Percentiles rank a stretch among this genome's conserved stretches.
Evolutionary conservation across 2,888 invertebrate genomes (phyloP).

Genomic region (Gastrophysa polygoni): DNA sequence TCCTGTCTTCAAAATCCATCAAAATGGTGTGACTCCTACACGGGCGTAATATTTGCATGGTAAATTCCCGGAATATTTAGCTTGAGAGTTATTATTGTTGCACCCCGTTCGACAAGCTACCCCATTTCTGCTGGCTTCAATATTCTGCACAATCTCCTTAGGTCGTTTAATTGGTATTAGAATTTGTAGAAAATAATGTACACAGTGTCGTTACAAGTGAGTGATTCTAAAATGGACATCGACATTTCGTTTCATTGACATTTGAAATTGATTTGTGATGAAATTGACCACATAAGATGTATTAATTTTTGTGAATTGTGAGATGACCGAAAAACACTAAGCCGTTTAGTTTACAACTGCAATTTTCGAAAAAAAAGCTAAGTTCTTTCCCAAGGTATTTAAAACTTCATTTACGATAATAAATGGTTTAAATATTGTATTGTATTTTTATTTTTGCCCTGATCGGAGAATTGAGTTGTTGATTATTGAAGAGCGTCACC

Average conservation of each 20-base stretch:
- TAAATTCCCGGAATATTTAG: neutral
- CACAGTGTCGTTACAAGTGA: slow-evolving; percentile 26
- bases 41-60: too few species aligned
- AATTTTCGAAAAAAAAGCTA: slow-evolving; percentile 34
- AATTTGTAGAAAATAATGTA: slow-evolving; percentile 34
- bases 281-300: slow-evolving; percentile 14
- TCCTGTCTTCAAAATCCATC: too few species aligned
- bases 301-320: slow-evolving; percentile 23
- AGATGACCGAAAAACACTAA: slow-evolving; percentile 24
- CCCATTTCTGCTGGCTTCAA: slow-evolving; percentile 18
- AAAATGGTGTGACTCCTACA: too few species aligned
- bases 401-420: slow-evolving; percentile 50
- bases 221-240: slow-evolving; percentile 21
- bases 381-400: slow-evolving; percentile 39
- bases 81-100: neutral
- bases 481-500: too few species aligned
- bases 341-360: slow-evolving; percentile 34
- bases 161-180: slow-evolving; percentile 45
- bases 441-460: slow-evolving; percentile 31
- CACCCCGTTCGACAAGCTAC: slow-evolving; percentile 5
- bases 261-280: slow-evolving; percentile 18
- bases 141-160: slow-evolving; percentile 32
- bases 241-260: slow-evolving; percentile 20
- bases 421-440: slow-evolving; percentile 51
- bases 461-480: too few species aligned